Evolutionary conservation across 2,797 vertebrate genomes (phyloP).

Genomic region (Trachops cirrhosus): DNA sequence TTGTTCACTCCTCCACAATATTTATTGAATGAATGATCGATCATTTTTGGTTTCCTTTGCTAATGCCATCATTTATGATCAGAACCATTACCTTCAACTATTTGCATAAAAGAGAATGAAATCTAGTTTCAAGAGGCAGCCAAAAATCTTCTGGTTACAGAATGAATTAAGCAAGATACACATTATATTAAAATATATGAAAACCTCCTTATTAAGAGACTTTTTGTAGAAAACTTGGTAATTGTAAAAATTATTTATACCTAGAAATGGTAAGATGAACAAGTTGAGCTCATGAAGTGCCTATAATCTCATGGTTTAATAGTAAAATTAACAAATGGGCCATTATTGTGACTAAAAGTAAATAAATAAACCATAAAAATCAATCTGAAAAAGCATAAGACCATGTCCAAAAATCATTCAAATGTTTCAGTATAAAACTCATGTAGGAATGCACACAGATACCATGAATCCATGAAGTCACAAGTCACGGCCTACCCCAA

Average conservation of each 20-base stretch:
- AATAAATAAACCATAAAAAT: neutral
- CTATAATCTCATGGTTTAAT: neutral
- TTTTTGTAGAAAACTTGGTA: neutral
- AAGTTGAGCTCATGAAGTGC: neutral
- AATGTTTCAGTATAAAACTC: constrained; percentile 14
- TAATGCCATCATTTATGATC: constrained; percentile 31
- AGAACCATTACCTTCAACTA: constrained; percentile 22
- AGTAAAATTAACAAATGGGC: constrained; percentile 17
- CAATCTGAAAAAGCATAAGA: neutral
- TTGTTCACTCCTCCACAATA: neutral
- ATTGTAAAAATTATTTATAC: neutral
- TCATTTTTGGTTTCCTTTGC: constrained; percentile 1
- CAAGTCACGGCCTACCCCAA: neutral
- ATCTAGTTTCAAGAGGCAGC: constrained; percentile 32
- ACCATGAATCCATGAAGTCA: neutral
- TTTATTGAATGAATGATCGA: neutral
- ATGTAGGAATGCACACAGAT: neutral
- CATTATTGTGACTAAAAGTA: constrained; percentile 18
- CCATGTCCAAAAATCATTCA: neutral
- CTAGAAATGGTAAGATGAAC: constrained; percentile 1
- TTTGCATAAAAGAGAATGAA: constrained; percentile 16
- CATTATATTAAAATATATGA: neutral
- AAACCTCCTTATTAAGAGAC: neutral
- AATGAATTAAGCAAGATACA: constrained; percentile 7
- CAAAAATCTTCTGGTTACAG: constrained; percentile 38